Percentiles rank a stretch among this genome's conserved stretches.
These are phyloP conservation scores for Drosophila pectinifera DNA, from an alignment of 1,140 invertebrate species.

Conservation along the genomic window DNA sequence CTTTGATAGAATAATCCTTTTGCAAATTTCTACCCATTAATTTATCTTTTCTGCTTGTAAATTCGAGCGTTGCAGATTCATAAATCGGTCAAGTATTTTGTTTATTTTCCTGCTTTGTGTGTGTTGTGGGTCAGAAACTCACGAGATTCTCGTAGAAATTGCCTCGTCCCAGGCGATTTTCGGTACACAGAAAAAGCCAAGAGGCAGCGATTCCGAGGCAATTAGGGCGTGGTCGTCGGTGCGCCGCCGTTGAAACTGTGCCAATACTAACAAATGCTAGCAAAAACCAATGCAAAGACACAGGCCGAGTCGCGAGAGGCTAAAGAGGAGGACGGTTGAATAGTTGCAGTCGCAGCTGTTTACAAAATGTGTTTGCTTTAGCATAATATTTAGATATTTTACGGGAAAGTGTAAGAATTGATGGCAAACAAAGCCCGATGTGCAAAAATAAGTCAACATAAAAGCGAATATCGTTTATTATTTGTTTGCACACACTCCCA, in stretches of 20 bases:
- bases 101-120: slow-evolving; percentile 25
- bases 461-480: slow-evolving; percentile 39
- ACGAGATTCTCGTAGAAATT: slow-evolving; percentile 13
- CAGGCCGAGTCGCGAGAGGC: slow-evolving; percentile 4
- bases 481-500: slow-evolving; percentile 26
- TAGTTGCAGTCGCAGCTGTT: slow-evolving; percentile 51
- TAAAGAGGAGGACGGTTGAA: neutral
- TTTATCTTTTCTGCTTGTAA: slow-evolving; percentile 8
- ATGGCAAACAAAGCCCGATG: slow-evolving; percentile 38
- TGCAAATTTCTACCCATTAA: neutral
- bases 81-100: slow-evolving; percentile 23
- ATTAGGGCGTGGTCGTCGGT: slow-evolving; percentile 47
- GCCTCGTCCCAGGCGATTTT: slow-evolving; percentile 21
- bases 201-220: slow-evolving; percentile 26
- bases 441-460: slow-evolving; percentile 32
- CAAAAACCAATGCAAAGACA: slow-evolving; percentile 14
- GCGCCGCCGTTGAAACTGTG: slow-evolving; percentile 42
- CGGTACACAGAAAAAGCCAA: slow-evolving; percentile 22
- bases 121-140: slow-evolving; percentile 23
- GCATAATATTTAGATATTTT: slow-evolving; percentile 48
- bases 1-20: neutral
- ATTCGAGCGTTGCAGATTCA: slow-evolving; percentile 13
- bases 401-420: slow-evolving; percentile 43
- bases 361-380: slow-evolving; percentile 49
- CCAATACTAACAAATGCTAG: slow-evolving; percentile 38